Conservation (phyloP, 2,888 invertebrate genomes). For the Imbricaverruca yamaguchii region DNA sequence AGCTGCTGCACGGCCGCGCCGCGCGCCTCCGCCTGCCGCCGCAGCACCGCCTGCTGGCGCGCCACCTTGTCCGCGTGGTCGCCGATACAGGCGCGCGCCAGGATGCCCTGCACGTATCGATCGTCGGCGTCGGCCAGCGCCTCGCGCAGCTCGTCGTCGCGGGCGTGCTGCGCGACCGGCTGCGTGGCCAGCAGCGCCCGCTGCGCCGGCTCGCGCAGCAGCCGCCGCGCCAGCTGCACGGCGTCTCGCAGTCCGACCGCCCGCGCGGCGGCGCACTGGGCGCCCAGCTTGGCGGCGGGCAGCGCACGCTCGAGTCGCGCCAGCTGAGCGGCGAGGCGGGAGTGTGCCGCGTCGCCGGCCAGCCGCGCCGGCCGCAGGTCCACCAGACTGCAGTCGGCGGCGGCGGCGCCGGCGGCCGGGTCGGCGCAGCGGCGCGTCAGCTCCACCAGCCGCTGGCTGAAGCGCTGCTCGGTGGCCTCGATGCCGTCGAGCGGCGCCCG, state of each 20-base stretch:
- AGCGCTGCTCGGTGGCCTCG: background rate
- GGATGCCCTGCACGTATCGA: background rate
- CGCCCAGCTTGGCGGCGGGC: conserved; percentile 23
- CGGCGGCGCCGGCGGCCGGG: background rate
- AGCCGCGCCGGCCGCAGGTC: conserved; percentile 28
- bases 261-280: conserved; percentile 12
- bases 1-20: conserved; percentile 25
- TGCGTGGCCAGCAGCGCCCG: background rate
- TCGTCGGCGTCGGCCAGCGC: conserved; percentile 1
- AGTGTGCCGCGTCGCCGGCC: conserved; percentile 24
- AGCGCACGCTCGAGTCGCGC: conserved; percentile 15
- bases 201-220: conserved; percentile 19
- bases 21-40: conserved; percentile 31
- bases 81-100: background rate
- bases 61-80: background rate
- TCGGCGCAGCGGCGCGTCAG: background rate
- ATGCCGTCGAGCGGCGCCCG: conserved; percentile 15
- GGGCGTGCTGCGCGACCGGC: background rate
- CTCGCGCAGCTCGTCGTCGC: background rate
- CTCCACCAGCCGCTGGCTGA: background rate
- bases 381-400: conserved; percentile 28
- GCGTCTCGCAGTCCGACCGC: conserved; percentile 25
- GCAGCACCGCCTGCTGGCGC: conserved; percentile 28
- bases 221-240: conserved; percentile 26
- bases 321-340: conserved; percentile 26